phyloP scores from a whole-genome alignment of 2,888 invertebrate species.

The Pinctada fucata region DNA sequence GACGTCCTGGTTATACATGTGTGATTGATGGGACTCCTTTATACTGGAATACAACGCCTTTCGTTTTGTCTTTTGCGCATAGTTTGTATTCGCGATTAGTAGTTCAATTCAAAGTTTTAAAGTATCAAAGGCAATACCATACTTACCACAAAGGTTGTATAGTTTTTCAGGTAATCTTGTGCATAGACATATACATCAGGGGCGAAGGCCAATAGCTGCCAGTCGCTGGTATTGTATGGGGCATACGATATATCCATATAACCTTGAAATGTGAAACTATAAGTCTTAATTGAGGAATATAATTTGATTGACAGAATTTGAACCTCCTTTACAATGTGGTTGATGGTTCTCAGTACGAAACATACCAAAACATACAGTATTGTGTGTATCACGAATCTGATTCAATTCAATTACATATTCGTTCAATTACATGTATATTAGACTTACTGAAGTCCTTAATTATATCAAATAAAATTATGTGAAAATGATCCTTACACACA shows the following conservation, averaged over 20 bases:
- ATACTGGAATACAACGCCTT: too few species aligned
- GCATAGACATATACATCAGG: constrained; percentile 56
- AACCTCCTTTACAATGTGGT: background rate
- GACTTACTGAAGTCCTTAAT: too few species aligned
- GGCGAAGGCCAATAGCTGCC: constrained; percentile 51
- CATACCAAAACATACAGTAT: background rate
- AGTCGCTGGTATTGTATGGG: constrained; percentile 45
- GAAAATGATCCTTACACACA: background rate
- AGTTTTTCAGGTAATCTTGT: constrained; percentile 58
- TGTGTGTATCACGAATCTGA: too few species aligned
- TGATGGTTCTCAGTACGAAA: background rate
- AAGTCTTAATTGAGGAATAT: background rate
- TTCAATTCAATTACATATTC: too few species aligned
- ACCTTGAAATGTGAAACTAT: constrained; percentile 38
- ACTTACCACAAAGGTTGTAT: constrained; percentile 58
- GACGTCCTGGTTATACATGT: too few species aligned
- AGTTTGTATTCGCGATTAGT: too few species aligned
- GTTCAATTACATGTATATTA: too few species aligned
- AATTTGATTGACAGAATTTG: background rate
- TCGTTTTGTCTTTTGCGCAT: too few species aligned
- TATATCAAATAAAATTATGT: background rate
- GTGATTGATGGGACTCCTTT: too few species aligned
- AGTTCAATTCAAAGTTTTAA: too few species aligned
- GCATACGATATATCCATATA: constrained; percentile 60
- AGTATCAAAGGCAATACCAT: too few species aligned